Conservation (phyloP, 2,797 vertebrate genomes). For the Pseudochirops corinnae region DNA sequence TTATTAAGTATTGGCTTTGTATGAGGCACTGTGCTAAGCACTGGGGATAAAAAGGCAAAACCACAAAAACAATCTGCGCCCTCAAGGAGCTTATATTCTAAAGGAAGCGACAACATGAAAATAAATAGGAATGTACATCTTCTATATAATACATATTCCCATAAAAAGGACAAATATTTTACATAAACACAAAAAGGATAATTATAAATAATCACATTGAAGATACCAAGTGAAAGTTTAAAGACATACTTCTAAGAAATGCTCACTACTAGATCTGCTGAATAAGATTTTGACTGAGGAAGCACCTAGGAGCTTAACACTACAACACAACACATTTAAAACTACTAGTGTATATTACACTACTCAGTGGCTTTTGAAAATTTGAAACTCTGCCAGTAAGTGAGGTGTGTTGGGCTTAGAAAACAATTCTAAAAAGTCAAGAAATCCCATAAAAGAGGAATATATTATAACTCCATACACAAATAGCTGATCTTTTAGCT, state of each 20-base stretch:
- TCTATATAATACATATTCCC: background rate
- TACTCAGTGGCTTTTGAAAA: slow-evolving; percentile 36
- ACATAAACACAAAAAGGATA: background rate
- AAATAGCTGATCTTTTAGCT: slow-evolving; percentile 25
- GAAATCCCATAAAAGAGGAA: background rate
- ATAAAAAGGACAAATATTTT: background rate
- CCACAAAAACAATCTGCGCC: background rate
- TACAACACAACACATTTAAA: slow-evolving; percentile 42
- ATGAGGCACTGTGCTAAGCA: background rate
- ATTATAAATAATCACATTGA: background rate
- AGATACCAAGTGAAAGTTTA: background rate
- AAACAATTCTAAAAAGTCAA: slow-evolving; percentile 6
- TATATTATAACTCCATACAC: slow-evolving; percentile 14
- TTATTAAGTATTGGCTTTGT: background rate
- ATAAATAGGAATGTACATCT: background rate
- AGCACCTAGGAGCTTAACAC: slow-evolving; percentile 10
- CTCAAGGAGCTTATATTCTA: background rate
- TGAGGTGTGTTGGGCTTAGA: slow-evolving; percentile 6
- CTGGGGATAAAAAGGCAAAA: background rate
- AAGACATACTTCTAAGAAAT: background rate
- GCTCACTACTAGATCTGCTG: background rate
- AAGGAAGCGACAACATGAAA: background rate
- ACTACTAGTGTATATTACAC: background rate
- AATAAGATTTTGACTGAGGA: slow-evolving; percentile 43
- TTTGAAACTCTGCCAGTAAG: slow-evolving; percentile 24